Base-by-base conservation (phyloP, 2,797 vertebrate species). In the Notolepis coatsorum region DNA sequence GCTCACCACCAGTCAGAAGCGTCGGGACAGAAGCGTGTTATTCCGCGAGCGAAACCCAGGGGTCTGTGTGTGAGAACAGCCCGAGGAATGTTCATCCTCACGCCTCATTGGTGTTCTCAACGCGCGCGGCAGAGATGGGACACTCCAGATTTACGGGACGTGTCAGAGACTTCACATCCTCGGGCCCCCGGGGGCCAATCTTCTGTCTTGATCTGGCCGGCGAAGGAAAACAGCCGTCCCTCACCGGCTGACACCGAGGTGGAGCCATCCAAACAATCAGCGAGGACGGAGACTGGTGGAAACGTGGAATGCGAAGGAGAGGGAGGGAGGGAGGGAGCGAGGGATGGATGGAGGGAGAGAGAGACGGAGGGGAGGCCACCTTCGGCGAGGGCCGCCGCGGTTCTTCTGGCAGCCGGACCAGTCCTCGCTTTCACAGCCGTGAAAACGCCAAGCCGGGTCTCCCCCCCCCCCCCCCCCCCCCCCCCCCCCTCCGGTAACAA, bases 61-160 rank as follows among this genome's bases (percentile, higher is more conserved):
- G 76, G 61, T 75, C 64, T 49, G 61, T 76, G 80, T 85, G 85
- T 77, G 85, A 84, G 83, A 86, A 85, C 76, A 24, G 65, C 28
- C 65, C 65, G 60, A 89, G 89, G 91, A 93, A 93, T 93, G 90
- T 92, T 89, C 90, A 71, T 87, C 88, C 89, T 89, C 85, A 90
- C 86, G 91, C 88, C 89, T 92, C 92, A 91, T 90, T 92, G 88
- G 83, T 73, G 86, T 87, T 90, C 87, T 76, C 77, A 85, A 88
- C 80, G 81, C 82, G 65, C 80, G 80, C 84, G 24, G 61, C 65
- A 61, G 84, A 86, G 86, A 90, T 89, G 88, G 90, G 86, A 90
- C 88, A 67, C 66, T 69, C 65, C 69, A 89, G 88, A 91, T 91
- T 91, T 91, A 91, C 85, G 82, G 86, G 79, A 84, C 61, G 43